Evolutionary conservation across 2,888 invertebrate genomes (phyloP).

Genomic region (Hesperia comma): DNA sequence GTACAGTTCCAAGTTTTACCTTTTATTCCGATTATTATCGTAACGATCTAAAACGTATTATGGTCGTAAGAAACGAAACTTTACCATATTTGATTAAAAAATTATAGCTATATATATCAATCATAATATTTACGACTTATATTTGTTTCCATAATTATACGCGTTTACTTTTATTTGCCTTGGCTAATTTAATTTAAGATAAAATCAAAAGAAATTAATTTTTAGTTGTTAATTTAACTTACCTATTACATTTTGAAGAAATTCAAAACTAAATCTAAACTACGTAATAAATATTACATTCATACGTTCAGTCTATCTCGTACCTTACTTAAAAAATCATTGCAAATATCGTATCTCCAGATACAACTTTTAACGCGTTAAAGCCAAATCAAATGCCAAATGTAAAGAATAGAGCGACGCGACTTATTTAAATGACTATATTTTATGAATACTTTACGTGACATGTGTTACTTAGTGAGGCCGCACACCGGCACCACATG

Average conservation of each 20-base stretch:
- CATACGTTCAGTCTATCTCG: too few species aligned
- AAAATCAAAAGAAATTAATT: too few species aligned
- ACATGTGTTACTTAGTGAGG: conserved; percentile 14
- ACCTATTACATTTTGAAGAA: too few species aligned
- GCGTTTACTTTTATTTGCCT: neutral
- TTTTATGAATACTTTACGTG: conserved; percentile 47
- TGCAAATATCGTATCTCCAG: conserved; percentile 2
- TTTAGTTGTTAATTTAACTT: too few species aligned
- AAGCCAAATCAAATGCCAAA: conserved; percentile 77
- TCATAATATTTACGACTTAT: too few species aligned
- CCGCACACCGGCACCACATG: too few species aligned
- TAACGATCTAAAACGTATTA: too few species aligned
- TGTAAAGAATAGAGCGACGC: conserved; percentile 33
- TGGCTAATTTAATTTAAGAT: neutral
- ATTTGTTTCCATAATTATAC: neutral
- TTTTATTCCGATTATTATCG: too few species aligned
- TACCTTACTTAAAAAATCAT: neutral
- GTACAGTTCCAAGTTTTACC: too few species aligned
- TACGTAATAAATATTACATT: too few species aligned
- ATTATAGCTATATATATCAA: neutral
- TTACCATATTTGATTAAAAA: neutral
- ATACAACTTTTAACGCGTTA: conserved; percentile 10
- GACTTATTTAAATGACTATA: conserved; percentile 30
- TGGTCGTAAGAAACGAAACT: conserved; percentile 4
- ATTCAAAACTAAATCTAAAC: too few species aligned